Evolutionary conservation across 2,797 vertebrate genomes (phyloP).

Genomic region (Toxotes lorentzi): DNA sequence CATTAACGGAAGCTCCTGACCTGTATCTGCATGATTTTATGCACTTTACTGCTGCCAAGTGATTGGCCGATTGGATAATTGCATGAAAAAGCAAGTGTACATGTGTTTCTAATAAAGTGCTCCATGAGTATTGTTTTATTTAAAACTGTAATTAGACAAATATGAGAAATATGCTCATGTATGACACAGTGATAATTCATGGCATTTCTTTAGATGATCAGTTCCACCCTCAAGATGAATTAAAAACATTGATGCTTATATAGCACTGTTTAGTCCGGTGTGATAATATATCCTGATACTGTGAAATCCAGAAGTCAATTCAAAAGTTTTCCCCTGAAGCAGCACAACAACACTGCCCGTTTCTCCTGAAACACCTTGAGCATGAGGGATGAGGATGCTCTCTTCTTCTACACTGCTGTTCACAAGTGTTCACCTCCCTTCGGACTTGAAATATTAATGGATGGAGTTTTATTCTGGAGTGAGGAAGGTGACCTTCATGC

Average conservation of each 20-base stretch:
- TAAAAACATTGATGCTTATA: slow-evolving; percentile 16
- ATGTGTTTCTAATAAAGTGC: too few species aligned
- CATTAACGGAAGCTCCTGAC: too few species aligned
- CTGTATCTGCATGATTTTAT: too few species aligned
- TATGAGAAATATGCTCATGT: too few species aligned
- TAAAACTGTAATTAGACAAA: too few species aligned
- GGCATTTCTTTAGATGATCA: neutral
- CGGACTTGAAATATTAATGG: slow-evolving; percentile 77
- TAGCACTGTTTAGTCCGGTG: slow-evolving; percentile 7
- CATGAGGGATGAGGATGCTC: slow-evolving; percentile 27
- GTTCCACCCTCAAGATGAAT: slow-evolving; percentile 17
- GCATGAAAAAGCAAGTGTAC: too few species aligned
- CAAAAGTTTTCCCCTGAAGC: slow-evolving; percentile 18
- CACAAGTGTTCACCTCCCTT: slow-evolving; percentile 55
- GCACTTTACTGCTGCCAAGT: too few species aligned
- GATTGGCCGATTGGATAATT: too few species aligned
- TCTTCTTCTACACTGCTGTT: slow-evolving; percentile 42
- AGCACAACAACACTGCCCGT: slow-evolving; percentile 19
- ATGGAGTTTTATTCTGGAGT: slow-evolving; percentile 70
- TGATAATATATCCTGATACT: slow-evolving; percentile 12
- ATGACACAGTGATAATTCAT: neutral
- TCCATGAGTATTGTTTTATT: too few species aligned
- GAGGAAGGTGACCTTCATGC: slow-evolving; percentile 74
- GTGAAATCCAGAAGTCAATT: slow-evolving; percentile 30
- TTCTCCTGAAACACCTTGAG: slow-evolving; percentile 31